Percentiles rank a stretch among this genome's conserved stretches.
Evolutionary conservation across 2,113 vertebrate genomes (phyloP).

Genomic region (Chroicocephalus ridibundus): DNA sequence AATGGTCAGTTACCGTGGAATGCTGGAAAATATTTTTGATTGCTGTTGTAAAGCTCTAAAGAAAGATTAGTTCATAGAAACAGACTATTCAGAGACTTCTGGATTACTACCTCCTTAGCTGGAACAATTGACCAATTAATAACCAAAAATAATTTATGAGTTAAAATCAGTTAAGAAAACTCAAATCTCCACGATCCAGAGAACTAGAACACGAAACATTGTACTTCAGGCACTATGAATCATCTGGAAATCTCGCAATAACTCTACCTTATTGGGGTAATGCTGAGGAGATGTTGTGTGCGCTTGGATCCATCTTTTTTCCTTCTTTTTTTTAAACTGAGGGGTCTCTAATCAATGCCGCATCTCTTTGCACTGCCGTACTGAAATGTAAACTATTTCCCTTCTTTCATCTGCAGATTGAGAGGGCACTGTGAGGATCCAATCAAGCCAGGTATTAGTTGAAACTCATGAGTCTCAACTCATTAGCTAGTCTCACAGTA

Average conservation of each 20-base stretch:
- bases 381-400: conserved; percentile 11
- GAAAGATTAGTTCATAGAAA: not conserved
- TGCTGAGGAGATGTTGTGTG: not conserved
- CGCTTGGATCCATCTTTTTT: not conserved
- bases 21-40: not conserved
- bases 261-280: not conserved
- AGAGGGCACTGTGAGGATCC: not conserved
- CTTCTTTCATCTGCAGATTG: not conserved
- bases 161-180: not conserved
- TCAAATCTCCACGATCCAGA: not conserved
- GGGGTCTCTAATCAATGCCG: not conserved
- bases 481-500: conserved; percentile 30
- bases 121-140: not conserved
- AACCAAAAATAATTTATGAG: not conserved
- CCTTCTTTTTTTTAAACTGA: not conserved
- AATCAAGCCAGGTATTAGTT: conserved; percentile 33
- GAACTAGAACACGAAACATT: not conserved
- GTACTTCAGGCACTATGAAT: not conserved
- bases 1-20: not conserved
- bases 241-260: not conserved
- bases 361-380: not conserved
- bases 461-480: conserved; percentile 22
- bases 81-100: not conserved
- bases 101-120: not conserved
- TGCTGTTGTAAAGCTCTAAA: not conserved